phyloP scores from a whole-genome alignment of 1,140 invertebrate genomes.

The Drosophila tsacasi region DNA sequence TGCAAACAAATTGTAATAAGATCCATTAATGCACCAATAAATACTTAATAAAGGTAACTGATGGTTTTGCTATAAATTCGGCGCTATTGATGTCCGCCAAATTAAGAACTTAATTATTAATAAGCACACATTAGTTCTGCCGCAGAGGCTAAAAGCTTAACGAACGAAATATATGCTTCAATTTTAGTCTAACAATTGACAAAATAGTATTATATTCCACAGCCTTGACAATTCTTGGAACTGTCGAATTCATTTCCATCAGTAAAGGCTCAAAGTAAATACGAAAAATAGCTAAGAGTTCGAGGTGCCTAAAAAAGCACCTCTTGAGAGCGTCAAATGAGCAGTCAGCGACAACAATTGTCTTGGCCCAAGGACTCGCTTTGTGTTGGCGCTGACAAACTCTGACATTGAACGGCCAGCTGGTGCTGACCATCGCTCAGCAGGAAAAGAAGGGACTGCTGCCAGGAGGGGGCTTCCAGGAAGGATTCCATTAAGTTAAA shows the following conservation, averaged over 20 bases:
- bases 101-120: neutral
- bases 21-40: neutral
- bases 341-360: conserved; percentile 5
- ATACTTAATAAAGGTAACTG: neutral
- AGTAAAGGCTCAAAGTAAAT: neutral
- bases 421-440: conserved; percentile 27
- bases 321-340: neutral
- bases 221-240: neutral
- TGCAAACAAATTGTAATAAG: neutral
- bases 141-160: too few species aligned
- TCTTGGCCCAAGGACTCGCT: conserved; percentile 1
- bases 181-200: neutral
- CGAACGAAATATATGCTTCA: too few species aligned
- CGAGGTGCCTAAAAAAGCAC: neutral
- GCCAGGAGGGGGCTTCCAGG: neutral
- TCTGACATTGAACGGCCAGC: conserved; percentile 1
- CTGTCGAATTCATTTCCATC: neutral
- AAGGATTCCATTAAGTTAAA: conserved; percentile 41
- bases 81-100: neutral
- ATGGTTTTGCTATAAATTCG: neutral
- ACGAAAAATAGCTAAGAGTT: neutral
- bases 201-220: neutral
- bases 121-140: neutral
- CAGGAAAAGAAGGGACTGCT: neutral
- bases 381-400: conserved; percentile 11